These are phyloP conservation scores for Trematomus loennbergii DNA, from an alignment of 2,113 vertebrate genomes.

Conservation along the genomic window DNA sequence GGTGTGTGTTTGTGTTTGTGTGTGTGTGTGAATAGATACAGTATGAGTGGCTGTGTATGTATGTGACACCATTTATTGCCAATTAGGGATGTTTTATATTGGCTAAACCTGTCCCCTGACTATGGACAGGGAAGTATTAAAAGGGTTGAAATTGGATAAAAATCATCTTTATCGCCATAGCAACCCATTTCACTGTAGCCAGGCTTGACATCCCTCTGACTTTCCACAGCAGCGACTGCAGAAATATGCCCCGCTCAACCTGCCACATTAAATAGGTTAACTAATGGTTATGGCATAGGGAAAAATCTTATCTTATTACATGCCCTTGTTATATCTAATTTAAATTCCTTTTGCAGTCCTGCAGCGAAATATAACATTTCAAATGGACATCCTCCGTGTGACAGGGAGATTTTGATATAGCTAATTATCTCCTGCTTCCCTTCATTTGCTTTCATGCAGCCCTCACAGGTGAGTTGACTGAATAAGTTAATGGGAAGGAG, in stretches of 20 bases:
- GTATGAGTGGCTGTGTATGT: constrained; percentile 18
- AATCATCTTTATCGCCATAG: constrained; percentile 73
- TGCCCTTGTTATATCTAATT: constrained; percentile 73
- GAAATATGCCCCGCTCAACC: constrained; percentile 66
- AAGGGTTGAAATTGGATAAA: constrained; percentile 71
- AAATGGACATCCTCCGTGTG: constrained; percentile 69
- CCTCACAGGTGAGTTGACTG: constrained; percentile 73
- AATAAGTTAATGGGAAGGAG: constrained; percentile 68
- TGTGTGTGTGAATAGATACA: constrained; percentile 19
- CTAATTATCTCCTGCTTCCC: constrained; percentile 74
- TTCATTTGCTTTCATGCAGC: constrained; percentile 72
- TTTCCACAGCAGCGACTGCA: constrained; percentile 43
- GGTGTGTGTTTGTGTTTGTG: constrained; percentile 41
- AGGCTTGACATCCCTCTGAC: constrained; percentile 52
- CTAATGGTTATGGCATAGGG: constrained; percentile 67
- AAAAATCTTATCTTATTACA: constrained; percentile 73
- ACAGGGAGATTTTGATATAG: constrained; percentile 74
- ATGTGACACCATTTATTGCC: constrained; percentile 69
- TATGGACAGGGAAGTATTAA: constrained; percentile 64
- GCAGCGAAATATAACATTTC: constrained; percentile 73
- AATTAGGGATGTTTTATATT: constrained; percentile 75
- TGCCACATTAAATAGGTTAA: constrained; percentile 79
- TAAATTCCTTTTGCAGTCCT: constrained; percentile 67
- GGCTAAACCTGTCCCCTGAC: constrained; percentile 63
- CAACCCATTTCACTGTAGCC: constrained; percentile 65